phyloP scores from a whole-genome alignment of 2,113 vertebrate genomes.

The Meleagris gallopavo region DNA sequence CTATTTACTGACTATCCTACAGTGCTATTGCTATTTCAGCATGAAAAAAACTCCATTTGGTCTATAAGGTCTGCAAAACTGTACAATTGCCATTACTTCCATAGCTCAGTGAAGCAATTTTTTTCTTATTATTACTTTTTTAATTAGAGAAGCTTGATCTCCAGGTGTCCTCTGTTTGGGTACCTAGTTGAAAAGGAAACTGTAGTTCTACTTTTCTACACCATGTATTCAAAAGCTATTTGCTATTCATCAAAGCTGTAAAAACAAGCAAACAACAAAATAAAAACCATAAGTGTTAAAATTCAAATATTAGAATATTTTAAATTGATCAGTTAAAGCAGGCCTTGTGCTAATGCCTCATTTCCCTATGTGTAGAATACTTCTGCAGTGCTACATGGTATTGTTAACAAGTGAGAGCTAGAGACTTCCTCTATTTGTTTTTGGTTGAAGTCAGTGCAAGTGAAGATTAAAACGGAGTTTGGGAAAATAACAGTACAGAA shows the following conservation, averaged over 20 bases:
- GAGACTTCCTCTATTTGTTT: neutral
- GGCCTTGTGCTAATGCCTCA: neutral
- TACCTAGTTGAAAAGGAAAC: neutral
- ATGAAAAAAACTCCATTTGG: neutral
- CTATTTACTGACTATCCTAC: neutral
- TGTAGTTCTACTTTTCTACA: neutral
- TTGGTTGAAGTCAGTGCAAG: neutral
- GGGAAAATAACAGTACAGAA: neutral
- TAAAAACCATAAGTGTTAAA: neutral
- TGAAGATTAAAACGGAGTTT: neutral
- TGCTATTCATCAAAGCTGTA: neutral
- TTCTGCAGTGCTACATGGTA: rapidly evolving
- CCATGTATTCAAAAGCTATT: neutral
- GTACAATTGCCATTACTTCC: neutral
- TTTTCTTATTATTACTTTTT: too few relatives aligned
- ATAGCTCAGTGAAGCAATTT: neutral
- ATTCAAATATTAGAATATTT: neutral
- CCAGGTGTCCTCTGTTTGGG: neutral
- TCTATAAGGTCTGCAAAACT: neutral
- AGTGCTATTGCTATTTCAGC: neutral
- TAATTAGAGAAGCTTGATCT: neutral
- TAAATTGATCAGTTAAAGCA: neutral
- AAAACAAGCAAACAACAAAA: neutral
- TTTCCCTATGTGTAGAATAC: neutral
- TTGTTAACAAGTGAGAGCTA: neutral